These are phyloP conservation scores for Andrena flavipes DNA, from an alignment of 2,888 invertebrate genomes.

Conservation along the genomic window DNA sequence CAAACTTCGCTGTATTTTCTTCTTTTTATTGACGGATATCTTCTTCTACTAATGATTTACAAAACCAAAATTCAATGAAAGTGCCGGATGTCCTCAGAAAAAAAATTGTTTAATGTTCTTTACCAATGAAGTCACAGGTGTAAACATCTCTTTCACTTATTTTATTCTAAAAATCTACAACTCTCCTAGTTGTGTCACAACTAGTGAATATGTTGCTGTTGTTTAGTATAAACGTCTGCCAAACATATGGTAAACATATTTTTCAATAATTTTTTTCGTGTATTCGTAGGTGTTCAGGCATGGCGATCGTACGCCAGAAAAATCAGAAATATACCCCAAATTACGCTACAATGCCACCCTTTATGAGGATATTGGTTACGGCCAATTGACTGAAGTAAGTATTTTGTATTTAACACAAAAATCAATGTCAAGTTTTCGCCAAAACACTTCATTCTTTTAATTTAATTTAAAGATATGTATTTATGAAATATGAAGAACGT, in stretches of 20 bases:
- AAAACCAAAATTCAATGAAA: too few species aligned
- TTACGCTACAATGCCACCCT: conserved; percentile 84
- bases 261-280: conserved; percentile 15
- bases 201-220: too few species aligned
- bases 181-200: background rate
- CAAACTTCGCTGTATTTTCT: too few species aligned
- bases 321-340: conserved; percentile 84
- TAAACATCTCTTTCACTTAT: too few species aligned
- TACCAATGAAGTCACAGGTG: too few species aligned
- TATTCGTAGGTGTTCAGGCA: conserved; percentile 85
- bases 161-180: too few species aligned
- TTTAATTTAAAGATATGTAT: too few species aligned
- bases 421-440: background rate
- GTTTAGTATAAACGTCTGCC: background rate
- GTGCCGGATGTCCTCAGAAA: too few species aligned
- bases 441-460: background rate
- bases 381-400: conserved; percentile 86
- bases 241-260: background rate
- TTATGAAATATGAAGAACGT: too few species aligned
- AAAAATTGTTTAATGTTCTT: too few species aligned
- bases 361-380: conserved; percentile 86
- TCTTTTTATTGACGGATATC: too few species aligned
- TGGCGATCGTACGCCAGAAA: conserved; percentile 79
- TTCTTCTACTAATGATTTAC: too few species aligned
- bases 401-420: background rate